A percentile compares a stretch with the other conserved stretches of the same genome.
Conservation (phyloP, 1,140 invertebrate species). For the Antheraea pernyi region DNA sequence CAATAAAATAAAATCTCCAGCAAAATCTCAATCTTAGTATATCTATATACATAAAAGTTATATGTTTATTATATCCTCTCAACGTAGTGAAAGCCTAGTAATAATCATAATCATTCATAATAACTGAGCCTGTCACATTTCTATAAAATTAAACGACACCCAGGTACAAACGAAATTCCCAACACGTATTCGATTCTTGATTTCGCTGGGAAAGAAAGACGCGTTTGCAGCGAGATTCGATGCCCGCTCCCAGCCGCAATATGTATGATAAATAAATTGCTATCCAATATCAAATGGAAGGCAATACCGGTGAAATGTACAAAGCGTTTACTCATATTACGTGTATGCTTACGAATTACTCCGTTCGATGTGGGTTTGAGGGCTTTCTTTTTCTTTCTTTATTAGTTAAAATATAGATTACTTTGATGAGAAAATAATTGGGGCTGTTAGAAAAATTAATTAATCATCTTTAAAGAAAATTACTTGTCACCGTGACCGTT, state of each 20-base stretch:
- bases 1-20: too few species aligned
- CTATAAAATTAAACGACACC: slow-evolving; percentile 34
- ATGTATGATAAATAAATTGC: slow-evolving; percentile 79
- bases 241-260: slow-evolving; percentile 62
- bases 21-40: too few species aligned
- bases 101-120: slow-evolving; percentile 5
- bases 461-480: too few species aligned
- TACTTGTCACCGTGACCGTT: too few species aligned
- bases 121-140: not conserved
- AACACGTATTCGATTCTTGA: slow-evolving; percentile 71
- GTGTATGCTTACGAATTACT: slow-evolving; percentile 35
- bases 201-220: slow-evolving; percentile 64
- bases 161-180: slow-evolving; percentile 45
- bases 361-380: slow-evolving; percentile 4
- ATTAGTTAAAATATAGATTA: not conserved
- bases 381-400: not conserved
- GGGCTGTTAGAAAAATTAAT: too few species aligned
- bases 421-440: not conserved
- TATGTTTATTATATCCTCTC: not conserved
- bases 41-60: too few species aligned
- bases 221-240: slow-evolving; percentile 57
- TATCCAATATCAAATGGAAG: slow-evolving; percentile 77
- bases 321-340: slow-evolving; percentile 63
- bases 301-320: slow-evolving; percentile 70
- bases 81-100: not conserved